Percentiles rank a stretch among this genome's conserved stretches.
These are phyloP conservation scores for Rhorus exstirpatorius DNA, from an alignment of 2,888 invertebrate genomes.

Conservation along the genomic window DNA sequence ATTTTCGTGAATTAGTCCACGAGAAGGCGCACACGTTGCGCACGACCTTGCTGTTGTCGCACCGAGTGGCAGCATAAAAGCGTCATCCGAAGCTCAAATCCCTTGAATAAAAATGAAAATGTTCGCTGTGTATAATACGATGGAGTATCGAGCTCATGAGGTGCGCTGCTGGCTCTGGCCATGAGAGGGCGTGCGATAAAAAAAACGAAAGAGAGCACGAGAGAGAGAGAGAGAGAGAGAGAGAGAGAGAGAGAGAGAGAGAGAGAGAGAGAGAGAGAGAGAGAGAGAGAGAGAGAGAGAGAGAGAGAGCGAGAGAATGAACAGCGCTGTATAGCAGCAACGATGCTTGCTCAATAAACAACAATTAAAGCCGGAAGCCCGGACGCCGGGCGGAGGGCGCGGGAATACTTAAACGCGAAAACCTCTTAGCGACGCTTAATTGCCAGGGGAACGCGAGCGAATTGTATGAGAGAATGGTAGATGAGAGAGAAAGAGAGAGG, in stretches of 20 bases:
- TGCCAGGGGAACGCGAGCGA: slow-evolving; percentile 72
- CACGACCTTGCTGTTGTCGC: neutral
- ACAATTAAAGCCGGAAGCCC: slow-evolving; percentile 78
- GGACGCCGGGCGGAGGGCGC: slow-evolving; percentile 57
- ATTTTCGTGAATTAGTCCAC: slow-evolving; percentile 16
- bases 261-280: neutral
- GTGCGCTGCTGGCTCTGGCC: slow-evolving; percentile 56
- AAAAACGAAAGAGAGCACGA: slow-evolving; percentile 15
- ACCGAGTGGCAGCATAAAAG: neutral
- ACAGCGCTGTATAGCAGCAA: slow-evolving; percentile 56
- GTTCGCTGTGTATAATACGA: slow-evolving; percentile 33
- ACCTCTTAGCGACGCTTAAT: slow-evolving; percentile 80
- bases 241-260: no score
- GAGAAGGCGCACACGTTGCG: neutral
- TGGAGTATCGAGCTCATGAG: slow-evolving; percentile 62
- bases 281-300: neutral
- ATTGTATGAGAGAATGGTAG: slow-evolving; percentile 56
- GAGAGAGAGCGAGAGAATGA: slow-evolving; percentile 34
- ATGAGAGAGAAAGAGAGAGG: slow-evolving; percentile 47
- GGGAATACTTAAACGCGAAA: slow-evolving; percentile 75
- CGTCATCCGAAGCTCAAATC: slow-evolving; percentile 1
- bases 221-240: neutral
- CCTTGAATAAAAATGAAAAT: neutral
- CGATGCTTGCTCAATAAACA: slow-evolving; percentile 77
- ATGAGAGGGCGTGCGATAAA: slow-evolving; percentile 63